phyloP scores from a whole-genome alignment of 2,797 vertebrate genomes.

The Myotis planiceps region DNA sequence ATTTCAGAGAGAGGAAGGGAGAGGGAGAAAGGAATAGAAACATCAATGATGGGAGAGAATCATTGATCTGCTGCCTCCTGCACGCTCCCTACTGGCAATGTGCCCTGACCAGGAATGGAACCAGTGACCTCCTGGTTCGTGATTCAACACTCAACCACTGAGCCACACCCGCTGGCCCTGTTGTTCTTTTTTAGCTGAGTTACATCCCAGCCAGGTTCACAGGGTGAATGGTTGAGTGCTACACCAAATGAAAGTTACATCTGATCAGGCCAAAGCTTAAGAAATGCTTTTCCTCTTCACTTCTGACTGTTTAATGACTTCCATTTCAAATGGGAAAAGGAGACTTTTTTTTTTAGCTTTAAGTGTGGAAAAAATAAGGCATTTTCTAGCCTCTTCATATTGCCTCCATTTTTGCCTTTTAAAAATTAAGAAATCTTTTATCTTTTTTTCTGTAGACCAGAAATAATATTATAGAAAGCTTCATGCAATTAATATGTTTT shows the following conservation, averaged over 20 bases:
- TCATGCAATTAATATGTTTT: neutral
- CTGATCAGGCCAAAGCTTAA: slow-evolving; percentile 38
- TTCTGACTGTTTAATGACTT: slow-evolving; percentile 63
- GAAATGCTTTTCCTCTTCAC: neutral
- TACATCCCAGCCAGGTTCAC: neutral
- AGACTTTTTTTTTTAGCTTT: neutral
- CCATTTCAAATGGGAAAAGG: slow-evolving; percentile 2
- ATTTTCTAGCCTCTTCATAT: neutral
- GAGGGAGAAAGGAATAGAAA: no score
- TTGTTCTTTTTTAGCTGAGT: slow-evolving; percentile 54
- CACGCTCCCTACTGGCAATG: no score
- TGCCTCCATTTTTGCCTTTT: slow-evolving; percentile 15
- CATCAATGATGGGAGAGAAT: no score
- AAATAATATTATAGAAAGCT: slow-evolving; percentile 5
- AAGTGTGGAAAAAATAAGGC: neutral
- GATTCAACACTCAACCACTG: no score
- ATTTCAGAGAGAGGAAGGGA: no score
- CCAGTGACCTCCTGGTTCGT: no score
- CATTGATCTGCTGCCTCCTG: no score
- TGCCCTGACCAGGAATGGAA: no score
- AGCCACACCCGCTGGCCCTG: neutral
- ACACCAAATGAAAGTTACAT: neutral
- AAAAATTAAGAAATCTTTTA: neutral
- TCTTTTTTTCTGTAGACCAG: neutral
- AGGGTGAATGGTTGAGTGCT: neutral